phyloP scores from a whole-genome alignment of 2,113 vertebrate species.

The Trematocara macrostoma region DNA sequence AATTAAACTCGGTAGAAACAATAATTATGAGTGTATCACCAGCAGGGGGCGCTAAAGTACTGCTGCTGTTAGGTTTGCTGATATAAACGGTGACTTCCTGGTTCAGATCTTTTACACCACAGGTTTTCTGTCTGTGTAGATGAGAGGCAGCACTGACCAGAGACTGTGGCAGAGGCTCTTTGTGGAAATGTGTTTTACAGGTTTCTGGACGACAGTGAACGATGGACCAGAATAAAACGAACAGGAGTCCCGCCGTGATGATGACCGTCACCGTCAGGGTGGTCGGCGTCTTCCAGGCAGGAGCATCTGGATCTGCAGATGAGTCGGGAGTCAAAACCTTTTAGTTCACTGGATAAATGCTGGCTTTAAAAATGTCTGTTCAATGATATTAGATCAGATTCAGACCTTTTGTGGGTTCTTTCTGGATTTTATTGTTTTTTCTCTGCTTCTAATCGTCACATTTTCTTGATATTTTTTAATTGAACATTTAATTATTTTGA shows the following conservation, averaged over 20 bases:
- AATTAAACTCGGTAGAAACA: background rate
- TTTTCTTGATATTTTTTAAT: background rate
- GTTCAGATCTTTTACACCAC: background rate
- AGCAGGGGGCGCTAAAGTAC: background rate
- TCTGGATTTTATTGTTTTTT: background rate
- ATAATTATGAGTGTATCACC: background rate
- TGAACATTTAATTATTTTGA: background rate
- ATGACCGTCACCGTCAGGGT: background rate
- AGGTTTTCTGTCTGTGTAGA: background rate
- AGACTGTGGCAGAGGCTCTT: slow-evolving; percentile 19
- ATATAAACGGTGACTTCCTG: background rate
- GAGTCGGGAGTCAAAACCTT: fast-evolving
- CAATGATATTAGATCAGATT: fast-evolving
- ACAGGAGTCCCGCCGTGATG: background rate
- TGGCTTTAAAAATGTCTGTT: background rate
- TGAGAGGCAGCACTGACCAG: slow-evolving; percentile 26
- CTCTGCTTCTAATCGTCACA: background rate
- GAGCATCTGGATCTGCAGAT: background rate
- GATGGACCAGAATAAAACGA: slow-evolving; percentile 25
- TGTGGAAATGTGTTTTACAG: background rate
- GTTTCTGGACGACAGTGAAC: background rate
- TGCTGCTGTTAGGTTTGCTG: fast-evolving
- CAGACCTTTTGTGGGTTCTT: background rate
- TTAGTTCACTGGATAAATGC: fast-evolving
- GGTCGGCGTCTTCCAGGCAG: slow-evolving; percentile 8